Percentiles rank a stretch among this genome's conserved stretches.
phyloP scores from a whole-genome alignment of 2,113 vertebrate species.

The Crotalus helleri region DNA sequence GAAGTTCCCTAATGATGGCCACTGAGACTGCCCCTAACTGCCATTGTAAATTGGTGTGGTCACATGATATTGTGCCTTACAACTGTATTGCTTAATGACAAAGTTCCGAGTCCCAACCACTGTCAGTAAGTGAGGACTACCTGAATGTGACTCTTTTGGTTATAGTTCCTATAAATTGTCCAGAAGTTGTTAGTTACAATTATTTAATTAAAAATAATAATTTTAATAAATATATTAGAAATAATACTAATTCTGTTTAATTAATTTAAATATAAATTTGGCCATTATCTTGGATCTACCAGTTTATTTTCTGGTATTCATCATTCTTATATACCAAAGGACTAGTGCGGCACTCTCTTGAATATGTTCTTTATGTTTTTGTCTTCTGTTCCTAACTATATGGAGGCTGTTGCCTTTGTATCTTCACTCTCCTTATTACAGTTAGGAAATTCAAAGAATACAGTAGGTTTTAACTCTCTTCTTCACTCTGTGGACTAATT shows the following conservation, averaged over 20 bases:
- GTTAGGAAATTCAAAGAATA: background rate
- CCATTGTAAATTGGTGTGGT: background rate
- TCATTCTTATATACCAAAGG: background rate
- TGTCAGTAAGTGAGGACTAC: background rate
- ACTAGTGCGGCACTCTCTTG: background rate
- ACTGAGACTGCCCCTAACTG: background rate
- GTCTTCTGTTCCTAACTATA: background rate
- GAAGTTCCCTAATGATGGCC: background rate
- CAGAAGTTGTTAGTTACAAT: background rate
- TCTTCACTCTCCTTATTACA: background rate
- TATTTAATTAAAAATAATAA: background rate
- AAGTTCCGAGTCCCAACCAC: background rate
- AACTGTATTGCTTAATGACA: background rate
- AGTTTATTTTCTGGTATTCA: background rate
- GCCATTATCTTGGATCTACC: background rate
- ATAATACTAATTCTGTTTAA: background rate
- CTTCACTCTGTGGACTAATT: background rate
- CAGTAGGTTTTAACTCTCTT: no score
- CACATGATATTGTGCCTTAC: background rate
- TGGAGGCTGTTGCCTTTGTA: background rate
- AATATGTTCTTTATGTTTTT: background rate
- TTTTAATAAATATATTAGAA: background rate
- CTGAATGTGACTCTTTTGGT: background rate
- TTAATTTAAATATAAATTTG: background rate
- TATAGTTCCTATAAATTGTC: background rate